Conservation (phyloP, 1,140 invertebrate genomes). For the Mizuhopecten yessoensis region DNA sequence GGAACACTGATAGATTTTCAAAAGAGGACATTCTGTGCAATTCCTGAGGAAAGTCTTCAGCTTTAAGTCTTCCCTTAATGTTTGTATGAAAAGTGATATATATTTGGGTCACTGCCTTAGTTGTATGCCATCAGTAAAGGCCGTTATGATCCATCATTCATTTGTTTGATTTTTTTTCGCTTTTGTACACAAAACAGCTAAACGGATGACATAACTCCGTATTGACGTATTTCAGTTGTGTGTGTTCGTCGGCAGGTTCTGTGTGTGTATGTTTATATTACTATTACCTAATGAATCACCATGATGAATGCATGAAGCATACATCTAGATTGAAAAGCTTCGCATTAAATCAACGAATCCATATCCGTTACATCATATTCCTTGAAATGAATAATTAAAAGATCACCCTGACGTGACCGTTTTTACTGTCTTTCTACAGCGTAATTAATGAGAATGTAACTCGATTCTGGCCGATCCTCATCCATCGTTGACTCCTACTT, state of each 20-base stretch:
- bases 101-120: no score
- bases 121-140: background rate
- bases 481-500: background rate
- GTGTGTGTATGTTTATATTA: background rate
- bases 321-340: conserved; percentile 5
- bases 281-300: background rate
- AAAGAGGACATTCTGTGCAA: no score
- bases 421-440: background rate
- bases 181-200: background rate
- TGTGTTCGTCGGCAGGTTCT: background rate
- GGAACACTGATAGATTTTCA: no score
- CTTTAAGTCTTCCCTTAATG: no score
- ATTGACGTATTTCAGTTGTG: background rate
- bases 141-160: background rate
- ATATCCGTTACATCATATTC: conserved; percentile 8
- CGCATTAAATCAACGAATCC: conserved; percentile 25
- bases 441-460: conserved; percentile 35
- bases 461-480: background rate
- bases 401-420: background rate
- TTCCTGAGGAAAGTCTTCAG: no score
- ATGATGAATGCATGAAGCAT: background rate
- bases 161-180: background rate
- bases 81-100: no score
- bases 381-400: conserved; percentile 12
- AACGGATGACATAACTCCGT: background rate